Evolutionary conservation across 2,888 invertebrate species (phyloP), one percentile per base, ranked within the genome.

Genomic region (Lasioglossum lativentre): DNA sequence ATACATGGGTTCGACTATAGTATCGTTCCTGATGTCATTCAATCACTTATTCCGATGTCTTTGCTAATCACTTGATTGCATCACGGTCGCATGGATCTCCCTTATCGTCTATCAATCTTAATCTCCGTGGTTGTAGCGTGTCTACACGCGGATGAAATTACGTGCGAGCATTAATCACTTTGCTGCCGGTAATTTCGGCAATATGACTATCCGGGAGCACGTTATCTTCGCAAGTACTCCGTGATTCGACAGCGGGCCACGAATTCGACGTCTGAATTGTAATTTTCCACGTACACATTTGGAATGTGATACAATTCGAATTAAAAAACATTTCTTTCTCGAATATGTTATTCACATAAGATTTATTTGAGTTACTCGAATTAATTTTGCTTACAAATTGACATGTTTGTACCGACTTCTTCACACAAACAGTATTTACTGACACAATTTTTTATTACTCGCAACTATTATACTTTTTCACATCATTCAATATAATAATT

Each of bases 21-120:
- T 40, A 47, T 27, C 34, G 38, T 45, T 59, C n/a, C 38, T 10
- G 78, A 45, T 66, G 52, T 78, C 70, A 27, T 72, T 56, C 66
- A 42, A 78, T 80, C 78, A 73, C 59, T 75, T 71, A 83, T 80
- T 72, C 30, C 30, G 38, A 30, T 70, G 23, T 19, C 30, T 70
- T 72, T 68, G 42, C 30, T 84, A 78, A 80, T 81, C 42, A 27
- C 63, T 45, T 81, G 75, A 80, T 84, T 76, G 72, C 80, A 75
- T 72, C 71, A 59, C 42, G 30, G n/a, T 38, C 63, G 8, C 70
- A 38, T n/a, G 59, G 40, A 59, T 85, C 63, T 75, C 80, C 79
- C 84, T 86, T 88, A 88, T 86, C 84, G 74, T 81, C 84, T 85
- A 88, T 88, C 90, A 84, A 85, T 89, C 90, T 89, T 90, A 89